phyloP scores from a whole-genome alignment of 2,113 vertebrate species.

The Sebastes schlegelii region DNA sequence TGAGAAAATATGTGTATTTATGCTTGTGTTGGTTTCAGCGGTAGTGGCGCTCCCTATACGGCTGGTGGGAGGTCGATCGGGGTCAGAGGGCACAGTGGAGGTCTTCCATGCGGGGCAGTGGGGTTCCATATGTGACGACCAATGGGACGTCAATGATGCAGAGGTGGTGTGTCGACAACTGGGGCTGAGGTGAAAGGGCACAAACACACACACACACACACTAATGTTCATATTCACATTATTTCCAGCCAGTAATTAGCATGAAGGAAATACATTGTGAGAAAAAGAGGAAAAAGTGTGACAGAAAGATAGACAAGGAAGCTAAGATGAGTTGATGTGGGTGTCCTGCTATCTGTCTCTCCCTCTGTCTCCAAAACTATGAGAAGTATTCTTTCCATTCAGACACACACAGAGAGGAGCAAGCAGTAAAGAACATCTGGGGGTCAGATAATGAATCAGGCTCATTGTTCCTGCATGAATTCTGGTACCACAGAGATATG shows the following conservation, averaged over 20 bases:
- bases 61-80: constrained; percentile 84
- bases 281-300: constrained; percentile 9
- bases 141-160: constrained; percentile 96
- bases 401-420: constrained; percentile 67
- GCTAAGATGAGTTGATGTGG: constrained; percentile 52
- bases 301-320: constrained; percentile 31
- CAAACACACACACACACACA: background rate
- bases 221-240: constrained; percentile 5
- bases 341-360: constrained; percentile 59
- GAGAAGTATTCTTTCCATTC: constrained; percentile 81
- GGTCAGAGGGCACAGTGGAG: constrained; percentile 91
- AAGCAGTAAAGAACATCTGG: constrained; percentile 76
- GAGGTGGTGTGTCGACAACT: constrained; percentile 98
- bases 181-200: constrained; percentile 89
- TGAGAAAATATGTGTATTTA: background rate
- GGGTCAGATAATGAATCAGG: constrained; percentile 76
- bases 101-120: constrained; percentile 92
- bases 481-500: constrained; percentile 65
- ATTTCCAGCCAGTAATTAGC: background rate
- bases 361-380: constrained; percentile 77
- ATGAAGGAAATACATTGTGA: constrained; percentile 10
- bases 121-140: constrained; percentile 97
- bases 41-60: constrained; percentile 83
- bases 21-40: constrained; percentile 66
- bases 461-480: constrained; percentile 78